Evolutionary conservation across 2,888 invertebrate genomes (phyloP), one percentile per base, ranked within the genome.

Genomic region (Allophyes oxyacanthae): DNA sequence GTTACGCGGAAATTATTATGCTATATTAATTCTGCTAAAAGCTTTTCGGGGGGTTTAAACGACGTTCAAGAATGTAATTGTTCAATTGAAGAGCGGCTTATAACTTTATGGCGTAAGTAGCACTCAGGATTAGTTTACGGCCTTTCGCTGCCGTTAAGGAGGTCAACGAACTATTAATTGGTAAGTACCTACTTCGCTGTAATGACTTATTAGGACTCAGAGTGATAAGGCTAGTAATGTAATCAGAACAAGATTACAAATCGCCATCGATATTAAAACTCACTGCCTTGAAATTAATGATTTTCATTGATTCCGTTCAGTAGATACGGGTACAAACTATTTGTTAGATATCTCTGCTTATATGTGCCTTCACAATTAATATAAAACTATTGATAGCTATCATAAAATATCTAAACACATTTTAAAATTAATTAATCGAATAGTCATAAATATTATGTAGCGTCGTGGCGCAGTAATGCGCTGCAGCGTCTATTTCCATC

Each of bases 21-120:
- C 79, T 79, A 81, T 84, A 85, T 84, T 86, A 86, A 89, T 87
- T 86, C 80, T 74, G 77, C 78, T 87, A 84, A 85, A 86, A 89
- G 86, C 83, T 81, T 84, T 82, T 81, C 68, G 74, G 77, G 38
- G 75, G 78, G 74, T 83, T 79, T 79, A 79, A 83, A 79, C 77
- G 82, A 81, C 78, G 78, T 77, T 80, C 71, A 79, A 77, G 78
- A 81, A 81, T 82, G 75, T 78, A 80, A 84, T 82, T 82, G 78
- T 81, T 82, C 76, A 77, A 81, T 81, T 81, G 75, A 76, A 82
- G 82, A 79, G 77, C 72, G 75, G 74, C 78, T 82, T 79, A 75
- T 80, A 79, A 82, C 81, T 78, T 77, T 65, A 66, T 60, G 66
- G 73, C 70, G 61, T 72, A 74, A 77, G 72, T 79, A 75, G 69